phyloP scores from a whole-genome alignment of 2,113 vertebrate species.

The Pavo muticus region DNA sequence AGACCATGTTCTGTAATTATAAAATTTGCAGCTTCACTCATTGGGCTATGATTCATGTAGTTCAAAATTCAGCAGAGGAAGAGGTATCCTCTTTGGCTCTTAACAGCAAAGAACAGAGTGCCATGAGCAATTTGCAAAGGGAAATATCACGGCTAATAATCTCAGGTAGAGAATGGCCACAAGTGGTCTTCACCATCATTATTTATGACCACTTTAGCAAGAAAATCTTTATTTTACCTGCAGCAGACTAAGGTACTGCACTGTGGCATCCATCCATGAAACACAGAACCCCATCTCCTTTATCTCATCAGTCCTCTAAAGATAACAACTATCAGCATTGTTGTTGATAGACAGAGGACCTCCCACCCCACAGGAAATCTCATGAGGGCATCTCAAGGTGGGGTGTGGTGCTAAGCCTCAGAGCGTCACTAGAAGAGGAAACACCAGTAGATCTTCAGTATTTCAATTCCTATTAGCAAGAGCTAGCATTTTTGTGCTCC shows the following conservation, averaged over 20 bases:
- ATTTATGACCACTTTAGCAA: not conserved
- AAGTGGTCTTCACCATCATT: not conserved
- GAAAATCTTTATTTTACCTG: not conserved
- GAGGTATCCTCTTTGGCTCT: fast-evolving
- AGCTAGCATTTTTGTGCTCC: not conserved
- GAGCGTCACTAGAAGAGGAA: not conserved
- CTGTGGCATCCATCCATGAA: not conserved
- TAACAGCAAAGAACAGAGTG: not conserved
- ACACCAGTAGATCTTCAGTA: not conserved
- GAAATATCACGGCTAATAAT: not conserved
- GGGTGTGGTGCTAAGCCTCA: fast-evolving
- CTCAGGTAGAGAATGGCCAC: not conserved
- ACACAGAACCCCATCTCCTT: not conserved
- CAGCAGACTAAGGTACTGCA: not conserved
- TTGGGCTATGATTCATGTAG: not conserved
- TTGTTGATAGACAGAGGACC: not conserved
- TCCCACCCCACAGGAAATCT: not conserved
- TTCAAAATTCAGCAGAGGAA: not conserved
- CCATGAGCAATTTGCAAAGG: not conserved
- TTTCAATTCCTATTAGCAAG: not conserved
- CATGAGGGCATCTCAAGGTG: too few relatives aligned
- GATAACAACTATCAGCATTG: not conserved
- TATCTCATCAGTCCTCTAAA: not conserved
- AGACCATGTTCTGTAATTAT: not conserved
- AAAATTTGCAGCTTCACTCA: not conserved